These are phyloP conservation scores for Crenuchus spilurus DNA, from an alignment of 2,797 vertebrate genomes.

Conservation along the genomic window DNA sequence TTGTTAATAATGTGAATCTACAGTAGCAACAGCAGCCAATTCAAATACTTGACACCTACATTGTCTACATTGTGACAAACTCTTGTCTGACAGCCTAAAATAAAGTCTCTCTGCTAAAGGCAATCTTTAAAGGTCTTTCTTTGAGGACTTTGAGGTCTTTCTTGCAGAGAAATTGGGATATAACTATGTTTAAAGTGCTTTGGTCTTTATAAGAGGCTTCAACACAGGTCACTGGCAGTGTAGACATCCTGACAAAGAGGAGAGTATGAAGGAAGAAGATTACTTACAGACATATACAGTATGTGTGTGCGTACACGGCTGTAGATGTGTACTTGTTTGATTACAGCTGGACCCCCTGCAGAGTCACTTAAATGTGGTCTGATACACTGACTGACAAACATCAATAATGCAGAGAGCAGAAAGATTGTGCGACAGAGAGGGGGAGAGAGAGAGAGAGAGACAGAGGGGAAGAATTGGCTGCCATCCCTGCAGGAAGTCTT, in stretches of 20 bases:
- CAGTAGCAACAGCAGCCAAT: too few species aligned
- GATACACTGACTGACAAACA: conserved; percentile 70
- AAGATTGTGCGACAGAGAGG: conserved; percentile 45
- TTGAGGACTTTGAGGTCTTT: too few species aligned
- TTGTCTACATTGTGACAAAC: too few species aligned
- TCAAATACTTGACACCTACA: too few species aligned
- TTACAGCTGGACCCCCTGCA: conserved; percentile 43
- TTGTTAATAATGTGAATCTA: too few species aligned
- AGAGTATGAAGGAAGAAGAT: conserved; percentile 6
- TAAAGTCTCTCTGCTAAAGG: too few species aligned
- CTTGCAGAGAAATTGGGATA: too few species aligned
- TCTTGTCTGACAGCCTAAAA: too few species aligned
- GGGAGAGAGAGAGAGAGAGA: conserved; percentile 39
- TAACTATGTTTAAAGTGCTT: too few species aligned
- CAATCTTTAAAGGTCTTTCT: too few species aligned
- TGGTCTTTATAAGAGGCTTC: neutral
- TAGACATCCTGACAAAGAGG: conserved; percentile 16
- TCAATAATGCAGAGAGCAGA: conserved; percentile 76
- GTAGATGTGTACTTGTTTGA: conserved; percentile 55
- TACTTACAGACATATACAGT: conserved; percentile 9
- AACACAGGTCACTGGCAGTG: neutral
- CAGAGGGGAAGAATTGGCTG: conserved; percentile 56
- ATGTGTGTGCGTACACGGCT: conserved; percentile 20
- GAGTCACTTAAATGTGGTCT: conserved; percentile 75
- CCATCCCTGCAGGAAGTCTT: conserved; percentile 63